A percentile compares a stretch with the other conserved stretches of the same genome.
These are phyloP conservation scores for Ceratina calcarata DNA, from an alignment of 1,140 invertebrate species.

Conservation along the genomic window DNA sequence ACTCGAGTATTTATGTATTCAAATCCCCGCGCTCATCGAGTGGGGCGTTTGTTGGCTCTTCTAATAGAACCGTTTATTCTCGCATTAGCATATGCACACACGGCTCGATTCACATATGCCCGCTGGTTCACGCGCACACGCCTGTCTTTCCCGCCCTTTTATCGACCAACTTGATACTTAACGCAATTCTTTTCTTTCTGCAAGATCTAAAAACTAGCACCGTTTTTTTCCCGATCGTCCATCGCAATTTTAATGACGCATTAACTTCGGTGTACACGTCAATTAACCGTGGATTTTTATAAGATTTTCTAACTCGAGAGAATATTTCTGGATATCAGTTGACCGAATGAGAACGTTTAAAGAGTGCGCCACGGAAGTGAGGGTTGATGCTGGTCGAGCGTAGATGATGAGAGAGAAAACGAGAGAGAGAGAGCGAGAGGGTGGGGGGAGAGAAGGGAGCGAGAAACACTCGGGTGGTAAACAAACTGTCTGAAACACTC, in stretches of 20 bases:
- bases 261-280: too few species aligned
- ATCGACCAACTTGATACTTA: conserved; percentile 34
- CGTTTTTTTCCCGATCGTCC: too few species aligned
- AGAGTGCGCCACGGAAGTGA: conserved; percentile 38
- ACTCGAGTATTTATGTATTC: conserved; percentile 77
- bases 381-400: conserved; percentile 26
- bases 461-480: conserved; percentile 72
- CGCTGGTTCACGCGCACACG: conserved; percentile 4
- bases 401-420: background rate
- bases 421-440: background rate
- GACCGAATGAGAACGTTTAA: conserved; percentile 49
- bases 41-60: conserved; percentile 76
- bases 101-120: conserved; percentile 54
- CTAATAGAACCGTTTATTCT: conserved; percentile 78
- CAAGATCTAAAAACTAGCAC: background rate
- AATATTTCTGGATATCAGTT: conserved; percentile 50
- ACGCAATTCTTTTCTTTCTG: conserved; percentile 7
- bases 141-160: conserved; percentile 14
- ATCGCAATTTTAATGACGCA: background rate
- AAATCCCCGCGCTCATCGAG: conserved; percentile 77
- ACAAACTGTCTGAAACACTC: conserved; percentile 80
- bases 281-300: background rate
- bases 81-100: conserved; percentile 77
- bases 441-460: conserved; percentile 30
- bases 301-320: background rate